phyloP scores from a whole-genome alignment of 2,113 vertebrate genomes.

The Oreochromis aureus region DNA sequence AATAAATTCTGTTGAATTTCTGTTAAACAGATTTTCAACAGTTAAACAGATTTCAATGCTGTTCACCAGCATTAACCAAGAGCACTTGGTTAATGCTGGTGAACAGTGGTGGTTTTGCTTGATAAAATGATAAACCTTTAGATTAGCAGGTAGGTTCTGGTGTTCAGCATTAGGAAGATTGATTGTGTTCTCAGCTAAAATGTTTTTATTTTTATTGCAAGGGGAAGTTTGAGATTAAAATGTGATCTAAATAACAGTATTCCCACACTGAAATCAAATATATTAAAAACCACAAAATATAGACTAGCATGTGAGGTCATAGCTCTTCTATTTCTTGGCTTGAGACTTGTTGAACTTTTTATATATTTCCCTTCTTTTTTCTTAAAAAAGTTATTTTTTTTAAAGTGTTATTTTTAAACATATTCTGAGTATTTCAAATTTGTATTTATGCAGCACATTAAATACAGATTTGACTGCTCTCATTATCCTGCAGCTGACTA shows the following conservation, averaged over 20 bases:
- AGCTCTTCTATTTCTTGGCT: not conserved
- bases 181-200: not conserved
- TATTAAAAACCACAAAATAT: not conserved
- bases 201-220: not conserved
- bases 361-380: not conserved
- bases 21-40: not conserved
- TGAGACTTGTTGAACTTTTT: not conserved
- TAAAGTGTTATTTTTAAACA: rapidly evolving
- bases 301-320: not conserved
- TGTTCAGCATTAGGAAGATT: not conserved
- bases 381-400: not conserved
- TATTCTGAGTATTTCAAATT: not conserved
- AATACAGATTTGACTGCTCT: not conserved
- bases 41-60: too few relatives aligned
- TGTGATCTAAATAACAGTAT: not conserved
- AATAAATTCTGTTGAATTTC: not conserved
- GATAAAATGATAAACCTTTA: not conserved
- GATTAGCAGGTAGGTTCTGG: rapidly evolving
- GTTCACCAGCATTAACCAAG: too few relatives aligned
- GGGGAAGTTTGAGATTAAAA: not conserved
- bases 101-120: not conserved
- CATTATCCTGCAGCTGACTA: not conserved
- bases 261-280: rapidly evolving
- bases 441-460: not conserved
- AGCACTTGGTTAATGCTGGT: not conserved